Evolutionary conservation across 2,113 vertebrate species (phyloP), one percentile per base, ranked within the genome.

Genomic region (Amphilophus citrinellus): DNA sequence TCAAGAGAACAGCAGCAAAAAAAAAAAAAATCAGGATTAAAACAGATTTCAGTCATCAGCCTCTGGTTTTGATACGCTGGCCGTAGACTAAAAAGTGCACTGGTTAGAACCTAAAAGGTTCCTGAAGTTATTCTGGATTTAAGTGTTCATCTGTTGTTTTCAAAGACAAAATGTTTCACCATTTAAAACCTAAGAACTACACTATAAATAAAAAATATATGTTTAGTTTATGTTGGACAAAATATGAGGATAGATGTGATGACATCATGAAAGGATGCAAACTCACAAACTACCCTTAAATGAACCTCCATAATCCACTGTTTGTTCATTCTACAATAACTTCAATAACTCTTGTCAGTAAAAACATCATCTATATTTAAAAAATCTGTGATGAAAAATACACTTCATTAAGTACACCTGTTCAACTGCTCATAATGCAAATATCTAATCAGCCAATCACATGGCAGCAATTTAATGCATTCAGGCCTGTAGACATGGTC

Each of bases 141-240:
- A 71, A 50, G 24, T 20, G 14, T 47, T 47, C 13, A 15, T 47
- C 14, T 47, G 17, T 71, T 30, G 66, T 50, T 71, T 30, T 71
- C 6, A 71, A 47, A 47, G 14, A 44, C 10, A 42, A 42, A 66
- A 10, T 2, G 0, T 65, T 65, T 27, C 63, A 44, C 22, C n/a
- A 0, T 17, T 22, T 66, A n/a, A 44, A 0, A 0, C 42, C 7
- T 14, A 42, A 18, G 35, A 35, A 35, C 35, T 35, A 35, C 37
- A 32, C 44, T 53, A 6, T 7, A 50, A 71, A 71, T 32, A 53
- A 71, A 68, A 7, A 71, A 0, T 68, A 47, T 68, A 50, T 30
- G 2, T 20, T 30, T 47, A 18, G 7, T 53, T 50, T 2, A 0
- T 5, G 42, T 30, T 68, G 42, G 27, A 50, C 22, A 68, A 50